phyloP scores from a whole-genome alignment of 1,140 invertebrate genomes.

The Zaprionus capensis region DNA sequence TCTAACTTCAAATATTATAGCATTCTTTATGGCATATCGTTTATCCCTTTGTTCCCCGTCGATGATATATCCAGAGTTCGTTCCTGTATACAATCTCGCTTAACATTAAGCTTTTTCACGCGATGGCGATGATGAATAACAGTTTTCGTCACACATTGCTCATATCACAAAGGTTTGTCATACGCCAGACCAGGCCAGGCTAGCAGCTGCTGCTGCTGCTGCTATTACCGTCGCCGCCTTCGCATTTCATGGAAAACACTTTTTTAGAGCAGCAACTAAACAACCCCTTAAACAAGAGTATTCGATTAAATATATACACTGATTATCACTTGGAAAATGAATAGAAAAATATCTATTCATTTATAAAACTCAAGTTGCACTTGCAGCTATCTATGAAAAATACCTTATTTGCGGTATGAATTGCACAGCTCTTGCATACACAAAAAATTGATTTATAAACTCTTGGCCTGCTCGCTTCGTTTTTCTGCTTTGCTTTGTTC shows the following conservation, averaged over 20 bases:
- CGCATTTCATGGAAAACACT: slow-evolving; percentile 40
- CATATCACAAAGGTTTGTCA: slow-evolving; percentile 44
- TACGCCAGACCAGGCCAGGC: slow-evolving; percentile 35
- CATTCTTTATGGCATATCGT: slow-evolving; percentile 1
- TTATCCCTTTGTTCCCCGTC: slow-evolving; percentile 14
- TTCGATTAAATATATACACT: slow-evolving; percentile 10
- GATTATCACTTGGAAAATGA: slow-evolving; percentile 12
- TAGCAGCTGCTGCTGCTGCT: slow-evolving; percentile 30
- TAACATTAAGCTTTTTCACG: slow-evolving; percentile 20
- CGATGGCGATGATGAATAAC: slow-evolving; percentile 24
- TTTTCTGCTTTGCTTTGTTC: slow-evolving; percentile 74
- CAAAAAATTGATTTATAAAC: slow-evolving; percentile 84
- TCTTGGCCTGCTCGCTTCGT: slow-evolving; percentile 71
- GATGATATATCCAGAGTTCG: slow-evolving; percentile 2
- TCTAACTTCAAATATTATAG: slow-evolving; percentile 18
- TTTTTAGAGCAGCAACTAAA: slow-evolving; percentile 19
- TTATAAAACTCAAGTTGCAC: slow-evolving; percentile 22
- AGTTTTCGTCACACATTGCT: slow-evolving; percentile 42
- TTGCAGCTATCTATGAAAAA: slow-evolving; percentile 32
- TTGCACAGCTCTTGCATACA: slow-evolving; percentile 76
- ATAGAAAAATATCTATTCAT: slow-evolving; percentile 2
- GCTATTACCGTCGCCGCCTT: slow-evolving; percentile 10
- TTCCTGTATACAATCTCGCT: slow-evolving; percentile 3
- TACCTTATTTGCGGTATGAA: slow-evolving; percentile 63
- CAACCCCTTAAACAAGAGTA: slow-evolving; percentile 16